Base-by-base conservation (phyloP, 1,140 invertebrate species). In the Coelopa frigida region DNA sequence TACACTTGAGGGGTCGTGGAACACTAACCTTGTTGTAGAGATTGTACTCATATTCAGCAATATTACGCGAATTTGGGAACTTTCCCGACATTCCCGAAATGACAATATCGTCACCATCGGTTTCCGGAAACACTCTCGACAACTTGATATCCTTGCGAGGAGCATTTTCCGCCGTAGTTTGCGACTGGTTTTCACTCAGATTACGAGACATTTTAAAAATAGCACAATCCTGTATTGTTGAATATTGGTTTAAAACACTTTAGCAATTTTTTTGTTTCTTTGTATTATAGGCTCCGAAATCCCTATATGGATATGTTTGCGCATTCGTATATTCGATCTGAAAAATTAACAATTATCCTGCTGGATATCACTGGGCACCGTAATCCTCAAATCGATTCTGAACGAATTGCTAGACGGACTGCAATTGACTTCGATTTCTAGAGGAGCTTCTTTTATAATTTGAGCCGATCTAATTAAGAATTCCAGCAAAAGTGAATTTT, bases 61-160 rank as follows among this genome's bases (percentile, higher is more conserved):
- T 76, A 60, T 87, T 88, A 29, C 84, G 75, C 0, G 85, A 89
- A 53, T 93, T 82, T 0, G 94, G 93, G 70, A 92, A 93, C 58
- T 82, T 77, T 11, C 92, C 91, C 1, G 89, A 80, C 11, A 94
- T 78, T 21, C 78, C 79, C 20, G 73, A 68, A 53, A 95, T 87
- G 23, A 89, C 83, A 41, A 95, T 78, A 54, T 92, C 87, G 46
- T 92, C 87, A 1, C 78, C 83, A 31, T 61, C 60, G 12, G 52
- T 56, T 21, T 63, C 65, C 10, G 65, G 60, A 36, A 36, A 44
- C 5, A 53, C 46, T 48, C 63, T 50, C 1, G 65, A 65, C 35
- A 51, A 56, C 37, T 61, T 65, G 12, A 24, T 39, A 21, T 39
- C 20, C 5, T 31, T 31, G 8, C 27, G 8, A 31, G n/a, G 8